These are phyloP conservation scores for Todiramphus chloris DNA, from an alignment of 2,113 vertebrate genomes.

Conservation along the genomic window DNA sequence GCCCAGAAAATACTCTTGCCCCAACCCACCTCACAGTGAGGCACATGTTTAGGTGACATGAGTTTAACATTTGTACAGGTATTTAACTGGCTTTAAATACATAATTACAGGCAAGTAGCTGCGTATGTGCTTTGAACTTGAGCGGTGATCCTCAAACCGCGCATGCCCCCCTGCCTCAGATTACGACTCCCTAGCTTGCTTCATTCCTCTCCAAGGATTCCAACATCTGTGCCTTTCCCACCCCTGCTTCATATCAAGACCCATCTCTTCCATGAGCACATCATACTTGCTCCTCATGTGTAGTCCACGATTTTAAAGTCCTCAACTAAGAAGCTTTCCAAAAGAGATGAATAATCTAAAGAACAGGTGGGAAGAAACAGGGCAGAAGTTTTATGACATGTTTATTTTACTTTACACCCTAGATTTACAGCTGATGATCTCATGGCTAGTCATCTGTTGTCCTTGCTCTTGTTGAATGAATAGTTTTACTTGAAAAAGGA, in stretches of 20 bases:
- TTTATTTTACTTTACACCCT: background rate
- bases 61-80: background rate
- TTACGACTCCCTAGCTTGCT: background rate
- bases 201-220: background rate
- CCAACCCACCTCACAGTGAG: background rate
- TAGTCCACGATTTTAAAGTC: background rate
- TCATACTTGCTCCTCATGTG: background rate
- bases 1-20: background rate
- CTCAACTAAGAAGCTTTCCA: background rate
- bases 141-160: background rate
- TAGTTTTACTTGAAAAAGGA: background rate
- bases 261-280: background rate
- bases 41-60: background rate
- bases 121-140: background rate
- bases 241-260: background rate
- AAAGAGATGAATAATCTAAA: background rate
- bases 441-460: background rate
- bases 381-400: background rate
- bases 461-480: background rate
- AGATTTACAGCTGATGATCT: background rate
- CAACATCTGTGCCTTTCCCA: background rate
- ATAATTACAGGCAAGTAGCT: background rate
- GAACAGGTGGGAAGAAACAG: background rate
- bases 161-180: rapidly evolving
- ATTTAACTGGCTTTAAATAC: background rate